Evolutionary conservation across 2,888 invertebrate species (phyloP), one percentile per base, ranked within the genome.

Genomic region (Drosophila putrida): DNA sequence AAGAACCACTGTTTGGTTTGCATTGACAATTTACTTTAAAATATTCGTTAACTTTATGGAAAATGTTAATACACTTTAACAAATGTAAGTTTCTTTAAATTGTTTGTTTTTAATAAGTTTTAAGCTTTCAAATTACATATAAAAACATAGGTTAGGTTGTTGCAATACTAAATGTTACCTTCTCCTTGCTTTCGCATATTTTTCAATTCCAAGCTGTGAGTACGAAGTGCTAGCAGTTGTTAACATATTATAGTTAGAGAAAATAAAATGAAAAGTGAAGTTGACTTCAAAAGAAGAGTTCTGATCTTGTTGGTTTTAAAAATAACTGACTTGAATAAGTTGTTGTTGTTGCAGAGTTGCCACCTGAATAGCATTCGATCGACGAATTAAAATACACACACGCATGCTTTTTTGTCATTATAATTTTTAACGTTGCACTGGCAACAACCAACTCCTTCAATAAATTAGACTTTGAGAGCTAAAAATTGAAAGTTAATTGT

Each of bases 311-410:
- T 15, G 4, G 28, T 55, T 75, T 81, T 57, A 58, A 81, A 81
- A 74, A 71, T 85, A 81, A 85, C 81, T 46, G 81, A 69, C 60
- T 6, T 54, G 25, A 41, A 20, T 13, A 38, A 57, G 41, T 35
- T 54, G 50, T 55, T 70, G 39, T 58, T 70, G 39, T 58, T 46
- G 55, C 65, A 87, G 83, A 64, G 83, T 80, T 84, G 88, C 62
- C 83, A 83, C 80, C 85, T 82, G 59, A 71, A 20, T 11, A 60
- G 41, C 55, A 61, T 77, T 87, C 62, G 83, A 83, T 83, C 83
- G 72, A 73, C 66, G 61, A 84, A 75, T 84, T 79, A 79, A 80
- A 87, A 79, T 79, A 84, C 83, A 82, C 80, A 83, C 80, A 83
- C 81, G 67, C 82, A 86, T 81, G 82, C 87, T 83, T 86, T 82